Base-by-base conservation (phyloP, 1,140 invertebrate genomes). In the Brachionus rotundiformis region DNA sequence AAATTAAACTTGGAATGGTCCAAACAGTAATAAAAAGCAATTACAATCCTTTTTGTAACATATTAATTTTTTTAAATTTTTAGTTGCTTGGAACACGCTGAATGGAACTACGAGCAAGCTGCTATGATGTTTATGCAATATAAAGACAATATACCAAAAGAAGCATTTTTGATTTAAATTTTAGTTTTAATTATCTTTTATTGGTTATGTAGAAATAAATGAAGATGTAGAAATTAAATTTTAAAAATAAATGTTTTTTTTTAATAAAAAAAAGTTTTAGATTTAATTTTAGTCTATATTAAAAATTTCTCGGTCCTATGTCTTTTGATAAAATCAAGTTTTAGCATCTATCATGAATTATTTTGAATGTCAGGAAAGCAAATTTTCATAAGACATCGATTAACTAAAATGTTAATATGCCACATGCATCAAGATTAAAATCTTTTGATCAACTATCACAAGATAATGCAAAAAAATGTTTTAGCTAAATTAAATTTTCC, bases 1-100 rank as follows among this genome's bases (percentile, higher is more conserved):
- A 63, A 39, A 33, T 41, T 79, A 54, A 79, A 79, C 25, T 41
- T 59, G 7, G 76, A 79, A 54, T 79, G 76, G 76, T 79, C 76
- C 6, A 79, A 59, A 63, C 16, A 79, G 63, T 68, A 68, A 36
- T 68, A 63, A 29, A 63, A 3, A 31, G 29, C 13, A 63, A n/a
- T n/a, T n/a, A n/a, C n/a, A n/a, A n/a, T n/a, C n/a, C n/a, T 33
- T 68, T 7, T 0, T 36, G n/a, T 10, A 39, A 19, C 19, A 16
- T 68, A n/a, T 33, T 1, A 29, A 11, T 63, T 63, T 29, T 10
- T 33, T 63, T 59, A 23, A 23, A 3, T 19, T 59, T 63, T 63
- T 36, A 68, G 63, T 39, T 79, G 76, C 27, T 39, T 79, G 8
- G 76, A 79, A 39, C 76, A 79, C 27, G 76, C 76, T 41, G 10